Conservation (phyloP, 1,140 invertebrate genomes). For the Trachymyrmex septentrionalis region DNA sequence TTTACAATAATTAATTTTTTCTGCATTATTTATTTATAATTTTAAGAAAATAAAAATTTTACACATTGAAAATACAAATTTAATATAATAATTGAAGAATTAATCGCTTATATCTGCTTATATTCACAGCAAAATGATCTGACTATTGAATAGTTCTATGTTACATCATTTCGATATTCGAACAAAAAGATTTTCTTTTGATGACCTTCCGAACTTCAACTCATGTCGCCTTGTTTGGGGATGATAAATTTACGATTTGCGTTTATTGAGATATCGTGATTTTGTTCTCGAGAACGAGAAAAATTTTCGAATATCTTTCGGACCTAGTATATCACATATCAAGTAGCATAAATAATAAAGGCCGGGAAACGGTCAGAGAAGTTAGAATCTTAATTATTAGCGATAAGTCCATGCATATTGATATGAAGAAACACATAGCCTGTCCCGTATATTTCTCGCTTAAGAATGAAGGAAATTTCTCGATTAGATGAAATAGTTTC, state of each 20-base stretch:
- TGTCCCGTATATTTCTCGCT: conserved; percentile 26
- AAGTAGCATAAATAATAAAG: conserved; percentile 33
- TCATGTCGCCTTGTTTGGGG: conserved; percentile 10
- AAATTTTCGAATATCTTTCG: conserved; percentile 43
- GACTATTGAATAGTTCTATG: conserved; percentile 22
- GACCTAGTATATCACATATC: conserved; percentile 7
- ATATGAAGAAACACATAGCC: conserved; percentile 20
- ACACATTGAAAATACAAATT: neutral
- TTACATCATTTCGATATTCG: conserved; percentile 37
- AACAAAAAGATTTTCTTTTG: conserved; percentile 49
- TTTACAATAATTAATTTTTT: neutral
- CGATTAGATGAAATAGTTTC: conserved; percentile 5
- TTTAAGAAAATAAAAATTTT: neutral
- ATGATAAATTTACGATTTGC: conserved; percentile 51
- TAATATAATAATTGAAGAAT: neutral
- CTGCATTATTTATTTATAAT: conserved; percentile 4
- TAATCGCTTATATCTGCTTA: neutral
- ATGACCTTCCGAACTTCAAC: conserved; percentile 57
- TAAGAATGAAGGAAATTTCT: conserved; percentile 44
- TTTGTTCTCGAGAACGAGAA: conserved; percentile 24
- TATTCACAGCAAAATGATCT: conserved; percentile 5
- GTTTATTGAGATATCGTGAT: conserved; percentile 54
- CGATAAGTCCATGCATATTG: conserved; percentile 35
- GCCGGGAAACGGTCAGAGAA: neutral
- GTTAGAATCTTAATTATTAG: conserved; percentile 56